A percentile compares a stretch with the other conserved stretches of the same genome.
These are phyloP conservation scores for Chiloscyllium punctatum DNA, from an alignment of 2,797 vertebrate species.

Conservation along the genomic window DNA sequence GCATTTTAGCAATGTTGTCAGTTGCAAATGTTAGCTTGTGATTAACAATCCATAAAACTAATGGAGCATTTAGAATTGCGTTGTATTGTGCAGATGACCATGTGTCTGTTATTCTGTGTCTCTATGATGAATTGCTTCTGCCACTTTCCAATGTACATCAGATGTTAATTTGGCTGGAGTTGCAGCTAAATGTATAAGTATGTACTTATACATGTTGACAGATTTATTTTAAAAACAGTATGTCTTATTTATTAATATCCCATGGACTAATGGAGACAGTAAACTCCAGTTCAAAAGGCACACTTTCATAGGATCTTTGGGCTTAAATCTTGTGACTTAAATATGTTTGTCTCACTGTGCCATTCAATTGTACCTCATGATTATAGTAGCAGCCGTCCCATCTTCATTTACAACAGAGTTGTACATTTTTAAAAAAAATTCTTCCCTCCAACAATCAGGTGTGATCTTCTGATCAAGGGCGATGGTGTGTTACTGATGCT, in stretches of 20 bases:
- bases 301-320: not conserved
- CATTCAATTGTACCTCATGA: not conserved
- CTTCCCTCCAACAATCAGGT: not conserved
- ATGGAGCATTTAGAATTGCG: constrained; percentile 32
- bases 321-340: not conserved
- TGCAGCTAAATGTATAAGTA: constrained; percentile 12
- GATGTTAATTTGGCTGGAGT: constrained; percentile 30
- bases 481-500: not conserved
- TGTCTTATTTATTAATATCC: constrained; percentile 8
- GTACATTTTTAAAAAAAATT: not conserved
- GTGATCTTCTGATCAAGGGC: not conserved
- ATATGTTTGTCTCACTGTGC: not conserved
- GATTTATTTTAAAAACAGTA: constrained; percentile 6
- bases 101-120: constrained; percentile 17
- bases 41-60: constrained; percentile 36
- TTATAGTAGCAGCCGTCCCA: not conserved
- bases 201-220: constrained; percentile 1
- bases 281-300: not conserved
- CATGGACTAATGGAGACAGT: not conserved
- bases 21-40: constrained; percentile 24
- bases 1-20: constrained; percentile 10
- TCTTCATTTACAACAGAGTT: not conserved
- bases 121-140: constrained; percentile 13
- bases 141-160: constrained; percentile 10
- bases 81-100: constrained; percentile 21